Base-by-base conservation (phyloP, 2,888 invertebrate species). In the Pecten maximus region DNA sequence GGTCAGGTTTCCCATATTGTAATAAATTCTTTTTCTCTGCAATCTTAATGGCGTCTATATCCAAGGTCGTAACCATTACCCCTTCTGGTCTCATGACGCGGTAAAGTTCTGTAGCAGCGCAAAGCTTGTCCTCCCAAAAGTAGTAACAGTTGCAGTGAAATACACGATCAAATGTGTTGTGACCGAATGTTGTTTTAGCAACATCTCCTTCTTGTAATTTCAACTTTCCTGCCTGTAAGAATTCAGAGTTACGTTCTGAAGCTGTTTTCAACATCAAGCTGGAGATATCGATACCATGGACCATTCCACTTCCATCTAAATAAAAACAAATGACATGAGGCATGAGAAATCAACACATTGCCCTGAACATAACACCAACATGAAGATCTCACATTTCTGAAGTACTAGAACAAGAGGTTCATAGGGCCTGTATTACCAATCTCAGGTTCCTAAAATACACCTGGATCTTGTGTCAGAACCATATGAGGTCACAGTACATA, bases 121-220 rank as follows among this genome's bases (percentile, higher is more conserved):
- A 40, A n/a, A 93, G 90, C 90, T 94, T 90, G 88, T 94, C 93
- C 10, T 93, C 93, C 96, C 96, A 96, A 91, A 95, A 96, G 92
- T 96, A 95, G 93, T 94, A 96, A 91, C 94, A 95, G 92, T 96
- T 96, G 40, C 92, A 92, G 91, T 96, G 96, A 91, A 95, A 96
- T 44, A 95, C 94, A 16, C 94, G 91, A 88, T 96, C 94, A 93
- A 96, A 95, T 6, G 86, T 93, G 91, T 94, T 93, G 12, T 93
- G 91, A 44, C 94, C 94, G 60, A 89, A 93, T 8, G 96, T 95
- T 54, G 96, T 92, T 16, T 94, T 86, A 23, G 89, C 88, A 2
- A 95, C 95, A 88, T 91, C 91, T 2, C 92, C 93, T 19, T 92
- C 89, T 12, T 88, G 91, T 40, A 96, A 89, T 15, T 94, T 88